Conservation (phyloP, 2,888 invertebrate genomes). For the Cryptus viduatorius region DNA sequence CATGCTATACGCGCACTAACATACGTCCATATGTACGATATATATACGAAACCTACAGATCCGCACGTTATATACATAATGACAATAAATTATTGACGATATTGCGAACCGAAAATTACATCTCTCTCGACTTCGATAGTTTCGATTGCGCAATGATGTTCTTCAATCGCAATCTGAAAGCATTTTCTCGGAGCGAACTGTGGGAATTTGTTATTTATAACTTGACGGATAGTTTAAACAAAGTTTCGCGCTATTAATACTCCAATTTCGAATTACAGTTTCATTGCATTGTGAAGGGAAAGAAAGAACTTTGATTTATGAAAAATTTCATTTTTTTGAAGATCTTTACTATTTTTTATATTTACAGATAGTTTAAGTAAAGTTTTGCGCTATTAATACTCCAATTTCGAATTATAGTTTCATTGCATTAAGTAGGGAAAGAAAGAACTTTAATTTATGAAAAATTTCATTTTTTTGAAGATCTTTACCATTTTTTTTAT, state of each 20-base stretch:
- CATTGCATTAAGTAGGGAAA: background rate
- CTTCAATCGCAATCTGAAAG: slow-evolving; percentile 1
- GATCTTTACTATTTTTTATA: background rate
- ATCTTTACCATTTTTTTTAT: background rate
- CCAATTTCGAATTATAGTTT: background rate
- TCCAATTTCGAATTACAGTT: background rate
- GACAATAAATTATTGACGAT: slow-evolving; percentile 21
- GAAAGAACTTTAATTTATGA: too few species aligned
- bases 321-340: too few species aligned
- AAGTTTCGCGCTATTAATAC: background rate
- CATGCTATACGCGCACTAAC: background rate
- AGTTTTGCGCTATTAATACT: background rate
- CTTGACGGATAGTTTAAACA: background rate
- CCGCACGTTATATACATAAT: background rate
- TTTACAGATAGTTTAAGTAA: background rate
- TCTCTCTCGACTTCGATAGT: slow-evolving; percentile 13
- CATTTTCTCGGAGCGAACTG: background rate
- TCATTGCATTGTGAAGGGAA: background rate
- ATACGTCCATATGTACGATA: background rate
- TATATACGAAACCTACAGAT: background rate
- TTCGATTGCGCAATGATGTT: slow-evolving; percentile 28
- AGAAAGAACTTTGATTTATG: too few species aligned
- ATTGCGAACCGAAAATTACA: slow-evolving; percentile 31
- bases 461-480: too few species aligned
- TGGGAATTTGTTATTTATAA: background rate